Conservation (phyloP, 92 coral and sea anemone genomes). For the Epizoanthus stellaris region DNA sequence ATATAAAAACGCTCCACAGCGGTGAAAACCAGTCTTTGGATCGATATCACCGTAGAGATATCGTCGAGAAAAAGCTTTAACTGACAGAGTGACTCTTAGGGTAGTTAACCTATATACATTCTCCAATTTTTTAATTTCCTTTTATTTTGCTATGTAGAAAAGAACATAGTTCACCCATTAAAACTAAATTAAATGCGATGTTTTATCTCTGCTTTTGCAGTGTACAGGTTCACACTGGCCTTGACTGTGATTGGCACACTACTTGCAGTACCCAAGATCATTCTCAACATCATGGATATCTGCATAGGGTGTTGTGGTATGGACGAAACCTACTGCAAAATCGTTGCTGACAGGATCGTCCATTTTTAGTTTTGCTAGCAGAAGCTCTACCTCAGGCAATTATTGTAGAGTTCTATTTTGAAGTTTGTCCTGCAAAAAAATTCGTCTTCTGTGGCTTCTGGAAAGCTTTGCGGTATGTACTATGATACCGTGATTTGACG, state of each 20-base stretch:
- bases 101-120: not conserved
- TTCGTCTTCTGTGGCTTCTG: not conserved
- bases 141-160: slow-evolving; percentile 4
- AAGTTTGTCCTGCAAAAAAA: not conserved
- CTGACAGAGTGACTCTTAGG: not conserved
- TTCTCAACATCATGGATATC: not conserved
- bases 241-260: not conserved
- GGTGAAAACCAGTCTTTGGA: not conserved
- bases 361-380: not conserved
- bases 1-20: slow-evolving; percentile 4
- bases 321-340: not conserved
- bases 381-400: not conserved
- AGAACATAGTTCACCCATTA: not conserved
- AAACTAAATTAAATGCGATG: no score
- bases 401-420: not conserved
- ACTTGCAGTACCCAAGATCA: not conserved
- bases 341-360: not conserved
- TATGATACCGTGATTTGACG: not conserved
- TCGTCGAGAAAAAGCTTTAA: slow-evolving; percentile 11
- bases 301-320: not conserved
- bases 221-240: not conserved
- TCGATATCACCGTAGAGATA: slow-evolving; percentile 10
- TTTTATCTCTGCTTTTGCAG: no score
- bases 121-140: no score
- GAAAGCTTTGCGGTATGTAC: not conserved